Conservation (phyloP, 30 jellyfish, hydroid and myxozoan species). For the Hydractinia echinata region DNA sequence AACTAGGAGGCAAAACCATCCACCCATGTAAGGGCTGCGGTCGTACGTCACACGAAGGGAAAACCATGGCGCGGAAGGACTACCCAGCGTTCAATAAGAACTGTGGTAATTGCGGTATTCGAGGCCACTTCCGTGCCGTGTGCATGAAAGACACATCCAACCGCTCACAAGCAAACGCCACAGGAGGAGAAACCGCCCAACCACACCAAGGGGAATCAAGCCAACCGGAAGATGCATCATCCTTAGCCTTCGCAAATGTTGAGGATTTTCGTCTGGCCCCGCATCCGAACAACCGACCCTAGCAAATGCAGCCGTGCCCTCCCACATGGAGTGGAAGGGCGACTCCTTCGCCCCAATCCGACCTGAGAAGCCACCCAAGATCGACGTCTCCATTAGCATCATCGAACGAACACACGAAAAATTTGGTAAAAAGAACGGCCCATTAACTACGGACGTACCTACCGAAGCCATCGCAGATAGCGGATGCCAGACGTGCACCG, state of each 20-base stretch:
- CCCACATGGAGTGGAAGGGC: conserved; percentile 10
- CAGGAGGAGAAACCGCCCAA: too few species aligned
- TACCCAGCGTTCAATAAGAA: neutral
- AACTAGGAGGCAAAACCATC: too few species aligned
- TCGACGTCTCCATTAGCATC: neutral
- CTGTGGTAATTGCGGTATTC: neutral
- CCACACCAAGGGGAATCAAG: too few species aligned
- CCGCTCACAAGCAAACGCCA: neutral
- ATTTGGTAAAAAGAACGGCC: too few species aligned
- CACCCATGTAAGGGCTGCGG: conserved; percentile 2
- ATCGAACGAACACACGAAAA: neutral
- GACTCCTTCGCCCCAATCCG: neutral
- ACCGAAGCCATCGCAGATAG: conserved; percentile 11
- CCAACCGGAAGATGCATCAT: neutral
- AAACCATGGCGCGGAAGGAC: neutral
- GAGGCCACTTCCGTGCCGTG: neutral
- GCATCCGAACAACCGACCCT: neutral
- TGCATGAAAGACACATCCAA: neutral
- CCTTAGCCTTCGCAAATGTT: conserved; percentile 1
- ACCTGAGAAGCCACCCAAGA: neutral
- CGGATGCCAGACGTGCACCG: conserved; percentile 25
- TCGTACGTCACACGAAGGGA: neutral
- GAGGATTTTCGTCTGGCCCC: conserved; percentile 29
- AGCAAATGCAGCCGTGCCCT: neutral
- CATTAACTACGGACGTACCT: too few species aligned